Base-by-base conservation (phyloP, 2,888 invertebrate species). In the Spilosoma lubricipeda region DNA sequence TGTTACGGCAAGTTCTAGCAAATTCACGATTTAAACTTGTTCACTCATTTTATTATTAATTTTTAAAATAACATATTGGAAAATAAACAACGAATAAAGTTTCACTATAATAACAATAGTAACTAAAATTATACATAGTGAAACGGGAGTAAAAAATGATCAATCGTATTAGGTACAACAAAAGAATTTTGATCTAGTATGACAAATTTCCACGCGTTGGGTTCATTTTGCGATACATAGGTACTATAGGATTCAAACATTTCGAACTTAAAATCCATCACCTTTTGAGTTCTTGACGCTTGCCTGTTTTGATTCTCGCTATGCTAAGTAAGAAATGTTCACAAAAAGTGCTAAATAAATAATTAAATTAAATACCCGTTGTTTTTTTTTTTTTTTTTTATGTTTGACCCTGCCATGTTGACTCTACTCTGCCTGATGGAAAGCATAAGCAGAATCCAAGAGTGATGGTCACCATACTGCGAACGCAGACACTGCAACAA, bases 301-400 rank as follows among this genome's bases (percentile, higher is more conserved):
- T 23, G 0, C 52, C 18, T 52, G 8, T 52, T 52, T 52, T 52
- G 52, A 7, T 8, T 52, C 52, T 23, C 1, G 52, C 20, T 52
- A 23, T n/a, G 1, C 8, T 56, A n/a, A 30, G 7, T 30, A 63
- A 63, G 30, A 7, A 30, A 63, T 30, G 0, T 30, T 15, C 0
- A 63, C 30, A 72, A 80, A 82, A 79, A 76, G 69, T 63, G 45
- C 36, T 45, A 75, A 72, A 72, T 75, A 76, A 76, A 75, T 73
- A 78, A 81, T 78, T 80, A 75, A 80, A 75, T 83, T 75, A 76
- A 79, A 77, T 76, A 66, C 64, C 20, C 75, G 67, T 79, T 76
- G n/a, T n/a, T n/a, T n/a, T n/a, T n/a, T n/a, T n/a, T n/a, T n/a
- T n/a, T n/a, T n/a, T n/a, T n/a, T n/a, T n/a, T n/a, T n/a, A n/a